Evolutionary conservation across 2,797 vertebrate species (phyloP), one percentile per base, ranked within the genome.

Genomic region (Coilia nasus): DNA sequence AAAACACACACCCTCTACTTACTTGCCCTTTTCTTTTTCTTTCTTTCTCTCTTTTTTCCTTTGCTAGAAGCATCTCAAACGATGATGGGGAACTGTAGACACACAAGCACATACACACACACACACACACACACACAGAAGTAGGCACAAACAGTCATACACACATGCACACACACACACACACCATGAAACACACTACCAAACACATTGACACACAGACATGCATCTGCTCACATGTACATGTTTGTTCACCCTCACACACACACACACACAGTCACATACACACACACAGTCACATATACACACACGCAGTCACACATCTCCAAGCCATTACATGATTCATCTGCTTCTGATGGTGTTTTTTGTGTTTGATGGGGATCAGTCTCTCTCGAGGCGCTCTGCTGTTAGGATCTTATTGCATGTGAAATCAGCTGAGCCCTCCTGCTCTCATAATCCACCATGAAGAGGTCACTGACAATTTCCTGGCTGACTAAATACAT

Each of bases 401-500:
- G 71, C 41, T 44, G 31, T 21, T 9, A n/a, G 71, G 19, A 21
- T 78, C 71, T 7, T 15, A 6, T 78, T 78, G 71, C 35, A 78
- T 78, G 71, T 78, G 71, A 19, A 44, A 21, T 78, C 31, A 78
- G 71, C 35, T 78, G 31, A 44, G 71, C 71, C 71, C 41, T 78
- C 71, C 21, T 78, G 71, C 35, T 78, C 71, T 78, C 31, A 41
- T 44, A 78, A 78, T 78, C 71, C 71, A 35, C 35, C 31, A 17
- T 44, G 71, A 78, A 78, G 71, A 78, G 71, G 71, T 78, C 71
- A 44, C 14, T 78, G 71, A 17, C 71, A 78, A 21, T 78, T 78
- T 44, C 35, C 71, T 35, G 17, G 19, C 71, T 21, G 35, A 78
- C 35, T 78, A 78, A 17, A 78, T 7, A 19, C 44, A 21, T 59